Conservation (phyloP, 64 coral and sea anemone species). For the Platygyra sinensis region DNA sequence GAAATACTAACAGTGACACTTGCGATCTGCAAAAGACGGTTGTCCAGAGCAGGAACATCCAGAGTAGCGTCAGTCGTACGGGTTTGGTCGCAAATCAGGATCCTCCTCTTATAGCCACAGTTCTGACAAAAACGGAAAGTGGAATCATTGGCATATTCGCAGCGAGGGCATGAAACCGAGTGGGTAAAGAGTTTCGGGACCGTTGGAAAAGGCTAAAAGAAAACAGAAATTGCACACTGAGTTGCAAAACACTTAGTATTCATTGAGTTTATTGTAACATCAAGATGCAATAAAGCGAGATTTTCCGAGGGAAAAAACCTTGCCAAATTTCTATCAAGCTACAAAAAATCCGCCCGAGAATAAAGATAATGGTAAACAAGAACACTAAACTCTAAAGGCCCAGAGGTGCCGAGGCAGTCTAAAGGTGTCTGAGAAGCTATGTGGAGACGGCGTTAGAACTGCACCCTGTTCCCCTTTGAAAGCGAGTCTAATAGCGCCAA, state of each 20-base stretch:
- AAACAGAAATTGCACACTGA: no score
- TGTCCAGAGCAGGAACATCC: neutral
- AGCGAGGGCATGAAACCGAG: slow-evolving; percentile 1
- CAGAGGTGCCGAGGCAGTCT: neutral
- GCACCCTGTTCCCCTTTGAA: neutral
- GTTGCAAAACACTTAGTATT: no score
- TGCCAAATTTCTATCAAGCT: no score
- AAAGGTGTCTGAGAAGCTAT: neutral
- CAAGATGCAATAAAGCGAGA: no score
- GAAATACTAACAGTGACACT: neutral
- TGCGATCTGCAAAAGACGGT: neutral
- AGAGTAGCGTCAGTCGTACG: neutral
- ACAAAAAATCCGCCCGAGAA: no score
- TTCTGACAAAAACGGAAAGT: slow-evolving; percentile 18
- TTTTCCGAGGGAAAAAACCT: no score
- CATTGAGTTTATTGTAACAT: no score
- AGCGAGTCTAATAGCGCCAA: neutral
- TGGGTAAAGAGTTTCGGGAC: slow-evolving; percentile 19
- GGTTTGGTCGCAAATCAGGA: neutral
- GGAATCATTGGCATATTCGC: slow-evolving; percentile 18
- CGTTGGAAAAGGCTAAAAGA: neutral
- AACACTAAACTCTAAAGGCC: neutral
- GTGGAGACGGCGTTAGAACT: neutral
- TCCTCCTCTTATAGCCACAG: slow-evolving; percentile 6
- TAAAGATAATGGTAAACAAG: no score